A percentile compares a stretch with the other conserved stretches of the same genome.
These are phyloP conservation scores for Cyanocitta stelleri DNA, from an alignment of 2,113 vertebrate species.

Conservation along the genomic window DNA sequence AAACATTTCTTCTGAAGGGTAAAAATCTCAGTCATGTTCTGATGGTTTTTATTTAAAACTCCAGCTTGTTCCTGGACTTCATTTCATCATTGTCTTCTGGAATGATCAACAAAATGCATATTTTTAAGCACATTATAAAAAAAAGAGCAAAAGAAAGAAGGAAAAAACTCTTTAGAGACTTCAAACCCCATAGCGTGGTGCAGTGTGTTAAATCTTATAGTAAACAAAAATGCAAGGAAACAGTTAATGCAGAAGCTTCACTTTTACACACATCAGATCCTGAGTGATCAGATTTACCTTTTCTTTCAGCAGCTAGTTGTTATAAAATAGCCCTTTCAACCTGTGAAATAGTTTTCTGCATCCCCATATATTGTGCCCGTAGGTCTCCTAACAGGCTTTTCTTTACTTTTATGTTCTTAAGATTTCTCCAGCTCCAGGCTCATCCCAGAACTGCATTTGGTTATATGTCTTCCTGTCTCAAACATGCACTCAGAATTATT, in stretches of 20 bases:
- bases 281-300: not conserved
- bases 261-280: not conserved
- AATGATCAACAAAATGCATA: not conserved
- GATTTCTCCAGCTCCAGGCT: not conserved
- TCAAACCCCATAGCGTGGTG: not conserved
- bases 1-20: not conserved
- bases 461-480: not conserved
- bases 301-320: not conserved
- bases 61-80: not conserved
- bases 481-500: not conserved
- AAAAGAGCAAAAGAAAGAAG: rapidly evolving
- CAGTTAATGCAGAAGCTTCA: not conserved
- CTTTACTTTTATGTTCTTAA: not conserved
- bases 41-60: not conserved
- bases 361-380: not conserved
- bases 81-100: not conserved
- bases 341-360: not conserved
- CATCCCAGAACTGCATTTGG: not conserved
- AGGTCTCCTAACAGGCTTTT: not conserved
- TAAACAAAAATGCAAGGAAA: not conserved
- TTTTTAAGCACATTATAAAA: not conserved
- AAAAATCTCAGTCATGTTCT: not conserved
- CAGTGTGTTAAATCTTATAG: not conserved
- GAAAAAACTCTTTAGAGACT: not conserved
- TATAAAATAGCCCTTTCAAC: not conserved